Conservation (phyloP, 2,888 invertebrate species). For the Itoplectis maculator region DNA sequence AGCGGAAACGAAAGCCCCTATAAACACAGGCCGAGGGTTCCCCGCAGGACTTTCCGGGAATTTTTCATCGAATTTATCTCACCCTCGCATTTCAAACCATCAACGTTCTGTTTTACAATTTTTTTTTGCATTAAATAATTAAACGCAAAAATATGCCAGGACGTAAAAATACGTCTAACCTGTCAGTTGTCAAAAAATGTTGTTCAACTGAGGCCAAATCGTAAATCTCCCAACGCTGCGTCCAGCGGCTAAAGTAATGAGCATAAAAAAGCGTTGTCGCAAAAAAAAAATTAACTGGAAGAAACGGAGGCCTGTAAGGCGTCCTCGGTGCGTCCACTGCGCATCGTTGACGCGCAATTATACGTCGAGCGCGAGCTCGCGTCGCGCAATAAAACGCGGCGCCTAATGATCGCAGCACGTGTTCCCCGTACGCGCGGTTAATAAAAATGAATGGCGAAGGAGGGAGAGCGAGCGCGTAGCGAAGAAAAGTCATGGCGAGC, state of each 20-base stretch:
- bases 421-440: slow-evolving; percentile 66
- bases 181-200: no score
- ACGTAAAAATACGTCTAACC: no score
- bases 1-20: slow-evolving; percentile 19
- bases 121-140: not conserved
- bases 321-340: slow-evolving; percentile 26
- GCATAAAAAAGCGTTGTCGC: not conserved
- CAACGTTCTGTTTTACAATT: not conserved
- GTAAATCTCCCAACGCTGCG: no score
- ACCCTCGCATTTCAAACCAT: not conserved
- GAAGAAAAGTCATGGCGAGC: slow-evolving; percentile 29
- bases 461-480: slow-evolving; percentile 34
- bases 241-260: not conserved
- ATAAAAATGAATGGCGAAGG: slow-evolving; percentile 62
- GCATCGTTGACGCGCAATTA: slow-evolving; percentile 50
- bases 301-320: slow-evolving; percentile 25
- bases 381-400: slow-evolving; percentile 71
- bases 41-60: not conserved
- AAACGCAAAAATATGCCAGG: no score
- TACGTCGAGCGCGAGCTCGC: slow-evolving; percentile 25
- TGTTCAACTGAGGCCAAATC: no score
- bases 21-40: slow-evolving; percentile 15
- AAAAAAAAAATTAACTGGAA: not conserved
- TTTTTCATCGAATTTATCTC: slow-evolving; percentile 13
- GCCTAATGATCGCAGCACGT: slow-evolving; percentile 74